These are phyloP conservation scores for Heptranchias perlo DNA, from an alignment of 2,113 vertebrate species.

Conservation along the genomic window DNA sequence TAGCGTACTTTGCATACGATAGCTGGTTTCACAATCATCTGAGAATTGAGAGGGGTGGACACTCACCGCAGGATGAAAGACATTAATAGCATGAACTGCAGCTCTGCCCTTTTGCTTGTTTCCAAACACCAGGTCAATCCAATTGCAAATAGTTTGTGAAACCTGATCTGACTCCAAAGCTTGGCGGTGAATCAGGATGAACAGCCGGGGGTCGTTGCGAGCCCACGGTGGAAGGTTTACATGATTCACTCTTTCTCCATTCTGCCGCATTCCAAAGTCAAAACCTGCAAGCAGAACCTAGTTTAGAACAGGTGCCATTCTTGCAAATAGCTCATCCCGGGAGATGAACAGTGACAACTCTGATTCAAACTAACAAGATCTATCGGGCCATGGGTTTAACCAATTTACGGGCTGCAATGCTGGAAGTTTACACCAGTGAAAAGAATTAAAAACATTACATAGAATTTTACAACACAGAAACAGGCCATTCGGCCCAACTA, in stretches of 20 bases:
- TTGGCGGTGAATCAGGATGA: constrained; percentile 91
- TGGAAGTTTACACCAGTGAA: not conserved
- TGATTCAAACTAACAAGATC: not conserved
- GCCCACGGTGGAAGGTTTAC: constrained; percentile 96
- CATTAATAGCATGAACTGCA: constrained; percentile 94
- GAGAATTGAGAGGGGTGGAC: constrained; percentile 6
- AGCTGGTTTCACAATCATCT: not conserved
- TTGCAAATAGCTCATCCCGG: not conserved
- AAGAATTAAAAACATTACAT: not conserved
- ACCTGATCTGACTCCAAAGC: constrained; percentile 92
- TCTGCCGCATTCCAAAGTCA: constrained; percentile 95
- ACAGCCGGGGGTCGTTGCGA: constrained; percentile 89
- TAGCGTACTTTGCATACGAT: not conserved
- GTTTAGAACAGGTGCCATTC: not conserved
- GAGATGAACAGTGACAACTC: not conserved
- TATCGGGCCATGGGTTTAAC: not conserved
- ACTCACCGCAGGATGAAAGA: constrained; percentile 95
- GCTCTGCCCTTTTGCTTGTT: constrained; percentile 97
- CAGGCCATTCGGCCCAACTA: too few species aligned
- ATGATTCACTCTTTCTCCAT: constrained; percentile 90
- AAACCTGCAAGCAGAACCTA: constrained; percentile 65
- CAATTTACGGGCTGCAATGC: not conserved
- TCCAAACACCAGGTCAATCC: constrained; percentile 96
- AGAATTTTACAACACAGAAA: too few species aligned
- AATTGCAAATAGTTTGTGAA: constrained; percentile 92